Conservation (phyloP, 2,113 vertebrate species). For the Etheostoma spectabile region DNA sequence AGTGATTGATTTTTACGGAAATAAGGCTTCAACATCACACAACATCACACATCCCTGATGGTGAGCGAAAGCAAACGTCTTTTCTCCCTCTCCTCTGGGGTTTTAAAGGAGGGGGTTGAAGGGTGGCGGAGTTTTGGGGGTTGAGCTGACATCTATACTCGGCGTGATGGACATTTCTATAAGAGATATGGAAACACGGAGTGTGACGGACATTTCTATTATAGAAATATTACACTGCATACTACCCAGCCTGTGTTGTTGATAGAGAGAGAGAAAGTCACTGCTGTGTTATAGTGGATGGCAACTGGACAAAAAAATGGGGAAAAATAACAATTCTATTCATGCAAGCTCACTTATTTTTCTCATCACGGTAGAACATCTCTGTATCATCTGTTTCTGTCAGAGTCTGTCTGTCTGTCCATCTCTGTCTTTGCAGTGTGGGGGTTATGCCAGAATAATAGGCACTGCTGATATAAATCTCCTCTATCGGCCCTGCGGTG, state of each 20-base stretch:
- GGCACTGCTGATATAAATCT: constrained; percentile 47
- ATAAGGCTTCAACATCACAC: constrained; percentile 57
- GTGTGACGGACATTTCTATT: constrained; percentile 78
- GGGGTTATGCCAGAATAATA: constrained; percentile 40
- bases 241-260: constrained; percentile 29
- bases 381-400: constrained; percentile 39
- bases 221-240: constrained; percentile 54
- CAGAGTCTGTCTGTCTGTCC: constrained; percentile 28
- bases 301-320: constrained; percentile 23
- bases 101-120: not conserved
- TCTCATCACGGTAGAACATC: constrained; percentile 35
- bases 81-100: constrained; percentile 1
- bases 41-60: constrained; percentile 46
- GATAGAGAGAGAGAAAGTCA: constrained; percentile 13
- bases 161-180: constrained; percentile 69
- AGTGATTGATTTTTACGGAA: constrained; percentile 63
- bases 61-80: constrained; percentile 12
- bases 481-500: constrained; percentile 47
- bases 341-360: constrained; percentile 44
- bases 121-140: constrained; percentile 10
- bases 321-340: constrained; percentile 22
- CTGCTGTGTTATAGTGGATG: constrained; percentile 9
- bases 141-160: constrained; percentile 53
- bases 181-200: constrained; percentile 62
- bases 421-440: constrained; percentile 24